phyloP scores from a whole-genome alignment of 2,888 invertebrate genomes.

The Noctua fimbriata region DNA sequence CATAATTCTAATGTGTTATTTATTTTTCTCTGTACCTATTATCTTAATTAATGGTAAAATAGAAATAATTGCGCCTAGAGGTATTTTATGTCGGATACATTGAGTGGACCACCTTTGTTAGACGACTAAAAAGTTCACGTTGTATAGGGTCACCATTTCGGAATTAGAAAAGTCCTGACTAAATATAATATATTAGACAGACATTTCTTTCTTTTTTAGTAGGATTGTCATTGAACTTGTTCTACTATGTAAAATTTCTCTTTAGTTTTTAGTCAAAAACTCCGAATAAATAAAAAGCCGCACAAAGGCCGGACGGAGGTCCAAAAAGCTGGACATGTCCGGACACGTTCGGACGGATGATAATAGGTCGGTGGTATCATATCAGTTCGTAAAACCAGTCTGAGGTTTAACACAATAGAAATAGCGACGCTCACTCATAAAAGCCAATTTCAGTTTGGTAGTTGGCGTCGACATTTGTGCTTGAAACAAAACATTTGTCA shows the following conservation, averaged over 20 bases:
- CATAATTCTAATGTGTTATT: too few species aligned
- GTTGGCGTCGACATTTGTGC: neutral
- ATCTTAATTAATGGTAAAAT: too few species aligned
- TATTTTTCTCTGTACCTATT: too few species aligned
- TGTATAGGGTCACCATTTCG: neutral
- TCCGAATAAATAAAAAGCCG: neutral
- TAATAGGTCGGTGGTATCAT: neutral
- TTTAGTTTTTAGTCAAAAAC: neutral
- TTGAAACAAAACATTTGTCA: neutral
- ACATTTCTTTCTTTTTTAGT: neutral
- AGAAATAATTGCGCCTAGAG: too few species aligned
- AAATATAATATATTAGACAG: neutral
- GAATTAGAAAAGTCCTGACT: neutral
- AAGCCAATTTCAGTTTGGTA: neutral
- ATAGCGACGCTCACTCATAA: neutral
- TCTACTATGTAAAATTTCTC: neutral
- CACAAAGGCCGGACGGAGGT: neutral
- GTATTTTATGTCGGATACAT: too few species aligned
- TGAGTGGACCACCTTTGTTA: too few species aligned
- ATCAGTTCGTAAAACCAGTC: neutral
- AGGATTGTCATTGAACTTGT: neutral
- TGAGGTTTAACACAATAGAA: neutral
- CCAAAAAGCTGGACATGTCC: neutral
- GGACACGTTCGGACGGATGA: neutral
- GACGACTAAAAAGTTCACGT: too few species aligned